Conservation (phyloP, 1,140 invertebrate genomes). For the Coptotermes formosanus region DNA sequence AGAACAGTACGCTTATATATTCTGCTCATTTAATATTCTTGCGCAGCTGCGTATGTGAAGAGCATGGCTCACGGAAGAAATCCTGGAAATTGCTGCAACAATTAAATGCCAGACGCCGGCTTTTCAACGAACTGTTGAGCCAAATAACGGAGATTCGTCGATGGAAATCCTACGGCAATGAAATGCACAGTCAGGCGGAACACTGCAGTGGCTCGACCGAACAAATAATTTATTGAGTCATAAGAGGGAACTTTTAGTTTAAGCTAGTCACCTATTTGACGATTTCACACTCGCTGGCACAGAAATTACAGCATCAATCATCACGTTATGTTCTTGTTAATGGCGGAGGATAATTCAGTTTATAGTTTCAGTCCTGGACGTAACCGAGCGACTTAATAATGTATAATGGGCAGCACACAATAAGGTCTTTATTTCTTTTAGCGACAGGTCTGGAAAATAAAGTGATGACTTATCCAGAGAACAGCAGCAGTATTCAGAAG, state of each 20-base stretch:
- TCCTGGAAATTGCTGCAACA: too few species aligned
- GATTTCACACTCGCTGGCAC: not conserved
- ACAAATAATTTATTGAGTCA: too few species aligned
- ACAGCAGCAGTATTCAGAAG: not conserved
- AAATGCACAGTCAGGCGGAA: too few species aligned
- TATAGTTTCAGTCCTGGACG: not conserved
- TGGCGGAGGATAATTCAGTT: not conserved
- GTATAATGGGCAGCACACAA: not conserved
- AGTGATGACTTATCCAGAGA: not conserved
- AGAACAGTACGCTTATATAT: too few species aligned
- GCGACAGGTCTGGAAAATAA: not conserved
- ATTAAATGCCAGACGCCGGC: too few species aligned
- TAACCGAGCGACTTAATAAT: not conserved
- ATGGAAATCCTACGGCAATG: too few species aligned
- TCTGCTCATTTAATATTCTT: too few species aligned
- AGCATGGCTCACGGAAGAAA: too few species aligned
- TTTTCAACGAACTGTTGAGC: too few species aligned
- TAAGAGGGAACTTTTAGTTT: not conserved
- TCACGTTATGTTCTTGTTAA: not conserved
- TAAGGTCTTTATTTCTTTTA: not conserved
- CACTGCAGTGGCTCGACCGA: too few species aligned
- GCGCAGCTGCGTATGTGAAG: too few species aligned
- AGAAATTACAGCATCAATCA: not conserved
- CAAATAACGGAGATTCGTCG: too few species aligned
- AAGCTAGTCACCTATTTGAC: not conserved